Conservation (phyloP, 2,888 invertebrate genomes). For the Aquatica leii region DNA sequence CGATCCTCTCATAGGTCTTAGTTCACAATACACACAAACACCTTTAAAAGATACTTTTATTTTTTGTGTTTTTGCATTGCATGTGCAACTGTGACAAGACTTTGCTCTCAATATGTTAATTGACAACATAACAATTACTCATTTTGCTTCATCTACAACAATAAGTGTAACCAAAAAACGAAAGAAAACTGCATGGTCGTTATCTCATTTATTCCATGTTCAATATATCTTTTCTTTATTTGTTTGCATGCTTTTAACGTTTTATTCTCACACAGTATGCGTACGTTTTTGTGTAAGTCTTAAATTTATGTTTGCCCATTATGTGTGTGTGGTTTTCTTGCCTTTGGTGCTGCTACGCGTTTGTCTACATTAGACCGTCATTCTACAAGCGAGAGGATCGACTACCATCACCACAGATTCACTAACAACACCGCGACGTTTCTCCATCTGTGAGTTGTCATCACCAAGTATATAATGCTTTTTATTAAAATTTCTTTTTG, state of each 20-base stretch:
- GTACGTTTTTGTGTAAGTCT: slow-evolving; percentile 33
- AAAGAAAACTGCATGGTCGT: too few species aligned
- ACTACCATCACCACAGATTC: slow-evolving; percentile 53
- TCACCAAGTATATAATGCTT: slow-evolving; percentile 23
- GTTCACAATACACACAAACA: neutral
- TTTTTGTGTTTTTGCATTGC: neutral
- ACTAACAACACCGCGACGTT: slow-evolving; percentile 56
- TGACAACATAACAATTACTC: too few species aligned
- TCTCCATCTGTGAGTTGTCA: slow-evolving; percentile 43
- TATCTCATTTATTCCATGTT: too few species aligned
- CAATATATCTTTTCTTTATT: neutral
- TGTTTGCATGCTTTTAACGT: neutral
- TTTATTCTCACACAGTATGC: slow-evolving; percentile 4
- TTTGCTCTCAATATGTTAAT: too few species aligned
- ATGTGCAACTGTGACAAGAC: neutral
- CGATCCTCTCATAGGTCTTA: neutral
- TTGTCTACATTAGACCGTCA: slow-evolving; percentile 51
- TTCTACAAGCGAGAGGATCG: slow-evolving; percentile 58
- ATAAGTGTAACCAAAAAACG: too few species aligned
- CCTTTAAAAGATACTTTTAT: neutral
- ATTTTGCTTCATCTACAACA: too few species aligned
- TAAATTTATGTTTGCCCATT: slow-evolving; percentile 34
- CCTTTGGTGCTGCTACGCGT: slow-evolving; percentile 40
- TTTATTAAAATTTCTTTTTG: slow-evolving; percentile 13
- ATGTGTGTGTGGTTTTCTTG: slow-evolving; percentile 40